These are phyloP conservation scores for Sarcophaga bullata DNA, from an alignment of 1,140 invertebrate genomes.

Conservation along the genomic window DNA sequence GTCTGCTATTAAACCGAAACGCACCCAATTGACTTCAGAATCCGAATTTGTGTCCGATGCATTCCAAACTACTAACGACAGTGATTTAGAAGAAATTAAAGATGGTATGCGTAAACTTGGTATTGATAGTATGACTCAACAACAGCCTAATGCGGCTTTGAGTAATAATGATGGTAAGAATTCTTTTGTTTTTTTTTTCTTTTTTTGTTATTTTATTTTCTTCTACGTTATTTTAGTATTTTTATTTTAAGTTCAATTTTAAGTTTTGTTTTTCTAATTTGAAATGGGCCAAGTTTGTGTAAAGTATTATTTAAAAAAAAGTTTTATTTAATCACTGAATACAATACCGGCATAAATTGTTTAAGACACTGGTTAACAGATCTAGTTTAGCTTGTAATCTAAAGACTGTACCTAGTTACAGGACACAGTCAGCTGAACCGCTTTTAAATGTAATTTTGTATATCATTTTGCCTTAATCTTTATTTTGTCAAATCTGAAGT, in stretches of 20 bases:
- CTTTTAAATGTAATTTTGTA: too few species aligned
- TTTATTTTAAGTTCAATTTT: background rate
- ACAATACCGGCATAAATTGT: too few species aligned
- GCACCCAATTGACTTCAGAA: constrained; percentile 50
- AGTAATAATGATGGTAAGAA: constrained; percentile 63
- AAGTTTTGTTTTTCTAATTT: background rate
- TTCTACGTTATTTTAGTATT: too few species aligned
- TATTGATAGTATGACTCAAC: constrained; percentile 65
- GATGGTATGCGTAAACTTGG: constrained; percentile 76
- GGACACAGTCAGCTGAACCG: too few species aligned
- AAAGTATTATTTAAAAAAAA: too few species aligned
- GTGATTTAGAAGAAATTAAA: constrained; percentile 75
- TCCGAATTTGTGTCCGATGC: constrained; percentile 77
- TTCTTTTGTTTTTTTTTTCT: constrained; percentile 44
- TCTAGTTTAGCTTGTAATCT: too few species aligned
- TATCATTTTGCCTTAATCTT: too few species aligned
- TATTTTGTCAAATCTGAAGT: too few species aligned
- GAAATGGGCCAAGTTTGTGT: too few species aligned
- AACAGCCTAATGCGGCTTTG: constrained; percentile 47
- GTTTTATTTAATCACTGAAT: too few species aligned
- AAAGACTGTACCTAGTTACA: too few species aligned
- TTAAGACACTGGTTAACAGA: too few species aligned
- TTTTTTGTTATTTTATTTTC: constrained; percentile 38
- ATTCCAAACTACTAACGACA: constrained; percentile 69
- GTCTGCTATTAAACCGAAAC: constrained; percentile 28